Evolutionary conservation across 1,140 invertebrate genomes (phyloP), one percentile per base, ranked within the genome.

Genomic region (Ladona fulva): DNA sequence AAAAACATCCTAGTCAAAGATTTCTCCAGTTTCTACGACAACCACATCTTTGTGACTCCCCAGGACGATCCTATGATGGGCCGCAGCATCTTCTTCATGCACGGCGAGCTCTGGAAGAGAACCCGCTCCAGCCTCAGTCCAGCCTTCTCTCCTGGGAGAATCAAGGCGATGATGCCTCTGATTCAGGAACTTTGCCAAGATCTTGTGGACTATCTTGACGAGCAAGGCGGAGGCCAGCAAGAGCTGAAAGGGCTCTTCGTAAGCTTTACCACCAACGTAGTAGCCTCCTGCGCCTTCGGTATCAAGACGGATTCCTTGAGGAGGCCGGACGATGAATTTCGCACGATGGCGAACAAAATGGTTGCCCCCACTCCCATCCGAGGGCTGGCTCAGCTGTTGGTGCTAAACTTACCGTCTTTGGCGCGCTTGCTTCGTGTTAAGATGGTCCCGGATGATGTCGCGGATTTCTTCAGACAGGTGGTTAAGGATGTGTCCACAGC

Each of bases 1-100:
- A 90, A 90, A 80, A 82, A 85, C 22, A 85, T 92, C 1, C 78
- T 91, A 24, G 85, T 89, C 1, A 89, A 88, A 80, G 88, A 91
- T 80, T 90, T 90, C 74, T 81, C 84, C 44, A 80, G 84, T 25
- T 90, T 90, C 52, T 79, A 83, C 42, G 86, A 89, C 44, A 80
- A 81, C 52, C 81, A 80, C 1, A 81, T 81, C 16, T 76, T 77
- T 25, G 76, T 80, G 19, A 81, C 83, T 77, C 81, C 81, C 74
- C 77, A 79, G 37, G 78, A 29, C 66, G 85, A 86, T 52, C 82
- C 84, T 0, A 74, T 87, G 0, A 81, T 81, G 8, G 81, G 80
- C 1, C 25, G 42, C 19, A 52, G 52, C 6, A 24, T 82, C 19
- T 78, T 79, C 44, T 22, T 75, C 8, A 74, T 87, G 8, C 83